Evolutionary conservation across 2,797 vertebrate species (phyloP).

Genomic region (Miichthys miiuy): DNA sequence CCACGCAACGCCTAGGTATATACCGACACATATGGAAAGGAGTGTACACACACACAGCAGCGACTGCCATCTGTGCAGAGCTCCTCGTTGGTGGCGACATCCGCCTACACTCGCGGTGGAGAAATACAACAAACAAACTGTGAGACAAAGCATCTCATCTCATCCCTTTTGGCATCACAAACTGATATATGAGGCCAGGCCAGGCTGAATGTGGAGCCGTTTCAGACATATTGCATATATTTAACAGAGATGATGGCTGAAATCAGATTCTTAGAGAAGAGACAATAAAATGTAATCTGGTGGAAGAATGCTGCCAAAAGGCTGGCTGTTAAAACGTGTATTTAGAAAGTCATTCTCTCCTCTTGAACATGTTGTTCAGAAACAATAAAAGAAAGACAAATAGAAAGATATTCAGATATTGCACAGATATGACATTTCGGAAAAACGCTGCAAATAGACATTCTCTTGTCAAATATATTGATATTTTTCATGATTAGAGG

Average conservation of each 20-base stretch:
- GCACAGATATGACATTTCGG: background rate
- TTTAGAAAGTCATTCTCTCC: background rate
- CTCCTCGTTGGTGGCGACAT: slow-evolving; percentile 33
- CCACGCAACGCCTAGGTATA: slow-evolving; percentile 51
- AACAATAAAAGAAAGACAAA: background rate
- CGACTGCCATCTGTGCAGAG: slow-evolving; percentile 59
- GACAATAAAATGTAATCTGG: slow-evolving; percentile 7
- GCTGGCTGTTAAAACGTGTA: background rate
- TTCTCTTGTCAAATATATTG: no score
- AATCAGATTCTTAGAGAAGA: background rate
- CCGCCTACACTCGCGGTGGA: slow-evolving; percentile 39
- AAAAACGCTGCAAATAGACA: background rate
- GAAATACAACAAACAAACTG: slow-evolving; percentile 55
- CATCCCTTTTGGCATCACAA: slow-evolving; percentile 37
- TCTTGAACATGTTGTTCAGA: background rate
- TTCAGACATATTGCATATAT: slow-evolving; percentile 24
- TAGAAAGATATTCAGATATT: background rate
- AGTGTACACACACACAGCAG: slow-evolving; percentile 37
- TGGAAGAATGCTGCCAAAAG: background rate
- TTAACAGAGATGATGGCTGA: slow-evolving; percentile 21
- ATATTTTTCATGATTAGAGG: background rate
- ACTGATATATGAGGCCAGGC: slow-evolving; percentile 27
- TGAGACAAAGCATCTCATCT: slow-evolving; percentile 51
- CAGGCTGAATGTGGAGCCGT: slow-evolving; percentile 3
- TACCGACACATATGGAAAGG: slow-evolving; percentile 56